Evolutionary conservation across 2,797 vertebrate species (phyloP).

Genomic region (Sphenopsis melanotis): DNA sequence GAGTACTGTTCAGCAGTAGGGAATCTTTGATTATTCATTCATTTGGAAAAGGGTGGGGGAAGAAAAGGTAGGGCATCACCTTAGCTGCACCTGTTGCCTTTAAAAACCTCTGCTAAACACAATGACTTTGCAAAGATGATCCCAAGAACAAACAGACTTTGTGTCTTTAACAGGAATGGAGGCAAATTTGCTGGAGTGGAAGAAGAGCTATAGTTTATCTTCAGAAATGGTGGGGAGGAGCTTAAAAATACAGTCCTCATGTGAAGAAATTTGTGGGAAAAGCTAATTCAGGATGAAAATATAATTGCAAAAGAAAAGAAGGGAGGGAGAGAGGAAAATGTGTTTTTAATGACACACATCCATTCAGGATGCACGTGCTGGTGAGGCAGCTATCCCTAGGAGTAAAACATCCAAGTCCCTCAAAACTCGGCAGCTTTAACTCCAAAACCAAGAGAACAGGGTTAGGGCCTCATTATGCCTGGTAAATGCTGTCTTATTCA

Average conservation of each 20-base stretch:
- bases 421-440: neutral
- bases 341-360: neutral
- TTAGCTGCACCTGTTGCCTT: neutral
- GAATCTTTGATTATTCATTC: neutral
- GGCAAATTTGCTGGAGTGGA: neutral
- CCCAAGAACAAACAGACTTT: neutral
- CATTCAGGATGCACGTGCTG: neutral
- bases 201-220: neutral
- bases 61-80: neutral
- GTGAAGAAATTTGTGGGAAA: neutral
- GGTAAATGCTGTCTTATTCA: neutral
- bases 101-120: neutral
- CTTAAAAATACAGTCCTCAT: neutral
- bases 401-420: neutral
- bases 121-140: neutral
- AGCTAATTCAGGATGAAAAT: neutral
- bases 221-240: neutral
- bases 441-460: neutral
- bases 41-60: neutral
- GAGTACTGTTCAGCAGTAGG: neutral
- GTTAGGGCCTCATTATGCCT: neutral
- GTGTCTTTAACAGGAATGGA: neutral
- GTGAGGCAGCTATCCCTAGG: neutral
- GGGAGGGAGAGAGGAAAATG: neutral
- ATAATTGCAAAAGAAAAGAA: neutral